Conservation (phyloP, 92 coral and sea anemone genomes). For the Palythoa heliodiscus region DNA sequence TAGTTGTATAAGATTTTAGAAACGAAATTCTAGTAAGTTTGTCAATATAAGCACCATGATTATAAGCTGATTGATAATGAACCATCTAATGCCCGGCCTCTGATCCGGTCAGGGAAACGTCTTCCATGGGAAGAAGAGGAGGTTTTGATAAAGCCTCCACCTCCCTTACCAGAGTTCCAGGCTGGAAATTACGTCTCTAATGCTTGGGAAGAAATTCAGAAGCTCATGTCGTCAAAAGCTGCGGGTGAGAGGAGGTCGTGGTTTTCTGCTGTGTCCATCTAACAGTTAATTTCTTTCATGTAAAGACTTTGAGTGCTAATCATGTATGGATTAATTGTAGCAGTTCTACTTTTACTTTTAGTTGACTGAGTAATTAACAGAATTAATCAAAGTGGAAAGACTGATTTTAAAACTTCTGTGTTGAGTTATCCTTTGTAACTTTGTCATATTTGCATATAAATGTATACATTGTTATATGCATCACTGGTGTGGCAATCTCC, state of each 20-base stretch:
- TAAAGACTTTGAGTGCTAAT: not conserved
- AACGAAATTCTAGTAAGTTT: not conserved
- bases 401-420: not conserved
- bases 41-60: not conserved
- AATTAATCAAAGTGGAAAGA: not conserved
- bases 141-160: slow-evolving; percentile 45
- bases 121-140: slow-evolving; percentile 43
- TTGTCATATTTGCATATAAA: not conserved
- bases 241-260: slow-evolving; percentile 32
- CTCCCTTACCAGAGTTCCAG: slow-evolving; percentile 48
- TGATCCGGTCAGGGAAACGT: slow-evolving; percentile 24
- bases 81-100: slow-evolving; percentile 34
- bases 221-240: slow-evolving; percentile 36
- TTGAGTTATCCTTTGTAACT: not conserved
- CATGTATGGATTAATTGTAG: not conserved
- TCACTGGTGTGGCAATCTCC: no score
- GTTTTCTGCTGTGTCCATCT: slow-evolving; percentile 25
- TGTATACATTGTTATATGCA: no score
- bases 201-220: slow-evolving; percentile 47
- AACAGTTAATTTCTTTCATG: not conserved
- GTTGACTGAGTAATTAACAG: no score
- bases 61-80: not conserved
- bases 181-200: slow-evolving; percentile 39
- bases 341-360: no score
- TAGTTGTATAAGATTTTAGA: not conserved